Percentiles rank a stretch among this genome's conserved stretches.
phyloP scores from a whole-genome alignment of 2,888 invertebrate genomes.

The Cryptus armator region DNA sequence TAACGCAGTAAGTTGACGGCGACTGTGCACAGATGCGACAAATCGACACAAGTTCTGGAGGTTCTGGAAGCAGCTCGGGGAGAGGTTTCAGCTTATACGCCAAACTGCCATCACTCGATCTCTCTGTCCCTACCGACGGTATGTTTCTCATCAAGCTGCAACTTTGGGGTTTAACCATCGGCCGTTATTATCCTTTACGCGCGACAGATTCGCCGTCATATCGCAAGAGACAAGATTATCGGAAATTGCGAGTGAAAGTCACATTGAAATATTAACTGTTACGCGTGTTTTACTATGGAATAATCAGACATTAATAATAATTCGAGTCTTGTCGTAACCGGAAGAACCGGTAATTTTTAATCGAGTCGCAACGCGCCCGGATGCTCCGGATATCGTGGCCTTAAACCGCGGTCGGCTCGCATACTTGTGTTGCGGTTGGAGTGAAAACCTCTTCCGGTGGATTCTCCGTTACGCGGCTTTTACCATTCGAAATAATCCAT shows the following conservation, averaged over 20 bases:
- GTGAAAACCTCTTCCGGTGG: slow-evolving; percentile 13
- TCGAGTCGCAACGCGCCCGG: slow-evolving; percentile 1
- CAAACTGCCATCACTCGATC: slow-evolving; percentile 56
- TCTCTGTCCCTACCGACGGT: slow-evolving; percentile 9
- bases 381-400: slow-evolving; percentile 1
- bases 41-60: slow-evolving; percentile 84
- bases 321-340: background rate
- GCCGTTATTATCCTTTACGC: slow-evolving; percentile 36
- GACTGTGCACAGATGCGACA: slow-evolving; percentile 84
- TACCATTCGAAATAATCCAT: background rate
- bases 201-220: slow-evolving; percentile 31
- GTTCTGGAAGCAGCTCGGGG: slow-evolving; percentile 72
- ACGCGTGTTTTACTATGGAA: too few species aligned
- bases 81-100: slow-evolving; percentile 43
- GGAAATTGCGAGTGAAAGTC: background rate
- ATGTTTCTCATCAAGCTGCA: slow-evolving; percentile 62
- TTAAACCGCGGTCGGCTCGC: background rate
- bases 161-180: slow-evolving; percentile 59
- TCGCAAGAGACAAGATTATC: slow-evolving; percentile 13
- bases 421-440: background rate
- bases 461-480: background rate
- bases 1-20: slow-evolving; percentile 82
- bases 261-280: background rate
- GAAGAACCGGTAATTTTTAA: slow-evolving; percentile 5
- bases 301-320: too few species aligned